phyloP scores from a whole-genome alignment of 2,888 invertebrate genomes.

The Lithophane socia region DNA sequence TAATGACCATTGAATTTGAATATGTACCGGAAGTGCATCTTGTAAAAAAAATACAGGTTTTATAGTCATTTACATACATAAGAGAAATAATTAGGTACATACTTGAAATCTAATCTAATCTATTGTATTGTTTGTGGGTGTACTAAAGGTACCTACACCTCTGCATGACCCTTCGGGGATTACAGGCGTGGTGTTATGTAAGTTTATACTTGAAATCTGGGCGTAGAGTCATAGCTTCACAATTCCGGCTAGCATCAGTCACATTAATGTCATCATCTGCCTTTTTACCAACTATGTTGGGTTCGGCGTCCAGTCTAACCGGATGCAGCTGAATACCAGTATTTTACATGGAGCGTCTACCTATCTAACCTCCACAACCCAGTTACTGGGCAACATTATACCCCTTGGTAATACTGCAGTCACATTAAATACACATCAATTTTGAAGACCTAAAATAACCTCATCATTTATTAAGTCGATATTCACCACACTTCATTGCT shows the following conservation, averaged over 20 bases:
- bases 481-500: conserved; percentile 12
- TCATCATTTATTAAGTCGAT: conserved; percentile 2
- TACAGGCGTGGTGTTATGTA: too few relatives aligned
- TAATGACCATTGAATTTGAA: conserved; percentile 9
- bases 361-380: not conserved
- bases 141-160: too few relatives aligned
- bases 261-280: not conserved
- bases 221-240: too few relatives aligned
- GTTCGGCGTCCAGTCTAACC: not conserved
- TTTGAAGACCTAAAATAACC: conserved; percentile 2
- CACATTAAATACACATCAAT: not conserved
- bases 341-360: not conserved
- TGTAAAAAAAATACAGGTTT: not conserved
- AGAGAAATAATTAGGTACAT: too few relatives aligned
- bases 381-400: not conserved
- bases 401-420: not conserved
- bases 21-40: not conserved
- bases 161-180: too few relatives aligned
- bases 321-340: not conserved
- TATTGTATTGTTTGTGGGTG: too few relatives aligned
- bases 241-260: too few relatives aligned
- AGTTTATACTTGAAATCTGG: not conserved
- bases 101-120: too few relatives aligned
- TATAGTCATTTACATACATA: not conserved
- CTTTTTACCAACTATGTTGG: not conserved